phyloP scores from a whole-genome alignment of 2,888 invertebrate species.

The Pristionchus exspectatus region DNA sequence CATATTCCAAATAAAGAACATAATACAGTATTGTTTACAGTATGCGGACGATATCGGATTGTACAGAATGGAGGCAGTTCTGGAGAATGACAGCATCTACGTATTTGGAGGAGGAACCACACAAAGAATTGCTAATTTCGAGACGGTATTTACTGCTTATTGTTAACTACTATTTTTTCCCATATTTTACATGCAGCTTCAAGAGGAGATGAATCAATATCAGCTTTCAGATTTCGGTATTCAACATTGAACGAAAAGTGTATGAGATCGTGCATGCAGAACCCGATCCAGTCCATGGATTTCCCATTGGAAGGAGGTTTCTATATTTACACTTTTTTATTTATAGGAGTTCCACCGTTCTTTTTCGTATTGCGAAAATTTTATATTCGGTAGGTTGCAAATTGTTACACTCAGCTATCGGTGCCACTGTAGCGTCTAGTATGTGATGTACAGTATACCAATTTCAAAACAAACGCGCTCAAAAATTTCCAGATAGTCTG shows the following conservation, averaged over 20 bases:
- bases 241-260: constrained; percentile 1
- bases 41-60: constrained; percentile 6
- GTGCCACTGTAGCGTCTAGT: not conserved
- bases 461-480: not conserved
- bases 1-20: not conserved
- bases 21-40: not conserved
- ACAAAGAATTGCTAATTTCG: not conserved
- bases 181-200: not conserved
- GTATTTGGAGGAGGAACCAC: constrained; percentile 54
- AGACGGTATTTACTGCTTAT: not conserved
- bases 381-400: too few species aligned
- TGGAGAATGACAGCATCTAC: constrained; percentile 37
- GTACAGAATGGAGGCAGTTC: constrained; percentile 51
- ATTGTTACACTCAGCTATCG: too few species aligned
- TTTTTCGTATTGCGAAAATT: too few species aligned
- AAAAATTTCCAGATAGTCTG: not conserved
- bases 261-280: not conserved
- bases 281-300: constrained; percentile 44
- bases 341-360: not conserved
- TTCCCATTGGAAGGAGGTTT: constrained; percentile 42
- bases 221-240: constrained; percentile 27
- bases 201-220: not conserved
- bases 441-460: not conserved
- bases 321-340: not conserved
- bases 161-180: not conserved